Evolutionary conservation across 2,888 invertebrate genomes (phyloP).

Genomic region (Hybos culiciformis): DNA sequence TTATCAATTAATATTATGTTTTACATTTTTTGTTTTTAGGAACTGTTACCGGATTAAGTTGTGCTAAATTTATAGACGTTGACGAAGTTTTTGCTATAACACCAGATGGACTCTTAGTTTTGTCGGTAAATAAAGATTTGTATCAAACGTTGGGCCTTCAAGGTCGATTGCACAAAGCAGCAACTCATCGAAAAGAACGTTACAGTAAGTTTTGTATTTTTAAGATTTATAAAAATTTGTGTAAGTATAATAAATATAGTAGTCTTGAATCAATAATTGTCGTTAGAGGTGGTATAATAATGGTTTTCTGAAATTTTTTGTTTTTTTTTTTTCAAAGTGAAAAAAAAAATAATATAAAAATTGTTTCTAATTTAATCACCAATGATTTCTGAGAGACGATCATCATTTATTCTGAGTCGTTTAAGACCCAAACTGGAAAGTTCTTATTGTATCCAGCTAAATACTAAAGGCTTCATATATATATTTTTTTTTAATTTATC

Average conservation of each 20-base stretch:
- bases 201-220: slow-evolving; percentile 37
- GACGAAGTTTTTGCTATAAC: slow-evolving; percentile 40
- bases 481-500: too few relatives aligned
- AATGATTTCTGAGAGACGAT: too few relatives aligned
- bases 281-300: neutral
- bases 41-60: slow-evolving; percentile 36
- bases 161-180: slow-evolving; percentile 33
- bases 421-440: too few relatives aligned
- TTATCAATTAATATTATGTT: neutral
- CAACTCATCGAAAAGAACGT: slow-evolving; percentile 31
- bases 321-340: too few relatives aligned
- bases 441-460: too few relatives aligned
- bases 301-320: neutral
- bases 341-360: too few relatives aligned
- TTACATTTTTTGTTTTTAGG: slow-evolving; percentile 24
- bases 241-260: neutral
- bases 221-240: slow-evolving; percentile 3
- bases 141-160: slow-evolving; percentile 43
- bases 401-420: too few relatives aligned
- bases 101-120: slow-evolving; percentile 38
- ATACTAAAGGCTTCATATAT: too few relatives aligned
- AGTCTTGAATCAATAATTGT: neutral
- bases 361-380: too few relatives aligned
- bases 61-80: slow-evolving; percentile 25
- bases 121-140: slow-evolving; percentile 38